Conservation (phyloP, 2,888 invertebrate species). For the Drosophila hawaiiensis region DNA sequence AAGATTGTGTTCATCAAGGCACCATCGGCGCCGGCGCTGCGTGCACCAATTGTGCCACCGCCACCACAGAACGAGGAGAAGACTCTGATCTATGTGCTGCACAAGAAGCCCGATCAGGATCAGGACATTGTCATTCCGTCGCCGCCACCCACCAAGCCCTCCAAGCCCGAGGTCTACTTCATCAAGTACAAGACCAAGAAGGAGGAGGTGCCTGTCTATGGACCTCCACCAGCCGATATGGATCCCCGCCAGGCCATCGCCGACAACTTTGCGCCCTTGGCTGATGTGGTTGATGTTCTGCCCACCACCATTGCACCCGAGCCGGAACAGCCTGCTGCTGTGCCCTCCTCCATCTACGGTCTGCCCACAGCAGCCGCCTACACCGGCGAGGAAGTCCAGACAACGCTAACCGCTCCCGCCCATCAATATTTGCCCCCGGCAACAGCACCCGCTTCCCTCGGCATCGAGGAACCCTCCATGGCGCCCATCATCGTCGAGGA, state of each 20-base stretch:
- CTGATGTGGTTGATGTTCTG: constrained; percentile 62
- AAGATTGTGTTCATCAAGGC: constrained; percentile 97
- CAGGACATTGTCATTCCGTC: constrained; percentile 92
- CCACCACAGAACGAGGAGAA: constrained; percentile 94
- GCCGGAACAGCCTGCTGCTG: constrained; percentile 55
- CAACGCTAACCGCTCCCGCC: constrained; percentile 66
- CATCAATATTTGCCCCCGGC: constrained; percentile 78
- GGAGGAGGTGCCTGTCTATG: constrained; percentile 82
- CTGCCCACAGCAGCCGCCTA: constrained; percentile 66
- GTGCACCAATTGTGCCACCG: constrained; percentile 91
- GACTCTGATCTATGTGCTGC: constrained; percentile 94
- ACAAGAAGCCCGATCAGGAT: constrained; percentile 93
- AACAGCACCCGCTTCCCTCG: constrained; percentile 56
- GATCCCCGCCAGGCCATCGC: constrained; percentile 66
- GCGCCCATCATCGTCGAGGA: constrained; percentile 77
- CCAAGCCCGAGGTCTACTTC: constrained; percentile 96
- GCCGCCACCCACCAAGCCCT: constrained; percentile 91
- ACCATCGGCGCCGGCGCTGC: constrained; percentile 91
- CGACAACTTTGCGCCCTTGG: constrained; percentile 52
- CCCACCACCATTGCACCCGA: constrained; percentile 67
- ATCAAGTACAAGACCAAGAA: constrained; percentile 86
- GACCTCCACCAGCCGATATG: constrained; percentile 76
- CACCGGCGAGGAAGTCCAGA: constrained; percentile 62
- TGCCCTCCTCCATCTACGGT: constrained; percentile 52
- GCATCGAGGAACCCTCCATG: constrained; percentile 66